Evolutionary conservation across 2,113 vertebrate genomes (phyloP).

Genomic region (Phocoena sinus): DNA sequence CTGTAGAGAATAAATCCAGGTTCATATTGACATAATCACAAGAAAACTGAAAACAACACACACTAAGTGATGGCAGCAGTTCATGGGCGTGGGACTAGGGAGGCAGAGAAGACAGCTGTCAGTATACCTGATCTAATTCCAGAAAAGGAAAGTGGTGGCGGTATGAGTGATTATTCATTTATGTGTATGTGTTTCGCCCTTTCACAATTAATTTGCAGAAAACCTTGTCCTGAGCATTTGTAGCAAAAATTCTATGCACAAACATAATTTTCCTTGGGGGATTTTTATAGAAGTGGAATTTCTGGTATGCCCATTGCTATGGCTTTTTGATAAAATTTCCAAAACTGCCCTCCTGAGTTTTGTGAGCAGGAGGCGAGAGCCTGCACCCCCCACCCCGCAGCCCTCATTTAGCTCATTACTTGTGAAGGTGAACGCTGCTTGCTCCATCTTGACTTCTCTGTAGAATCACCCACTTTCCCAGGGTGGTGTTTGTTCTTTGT

Average conservation of each 20-base stretch:
- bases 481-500: accelerated
- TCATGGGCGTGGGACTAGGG: neutral
- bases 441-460: neutral
- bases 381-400: neutral
- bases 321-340: neutral
- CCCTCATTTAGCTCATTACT: no score
- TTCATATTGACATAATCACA: neutral
- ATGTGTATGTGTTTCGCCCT: neutral
- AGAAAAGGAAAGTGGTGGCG: neutral
- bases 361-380: neutral
- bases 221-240: neutral
- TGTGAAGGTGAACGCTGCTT: neutral
- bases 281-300: neutral
- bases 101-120: neutral
- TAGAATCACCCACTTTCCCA: no score
- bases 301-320: neutral
- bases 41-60: neutral
- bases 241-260: neutral
- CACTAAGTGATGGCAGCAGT: neutral
- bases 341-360: neutral
- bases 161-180: neutral
- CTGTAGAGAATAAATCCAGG: neutral
- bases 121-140: neutral
- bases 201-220: neutral
- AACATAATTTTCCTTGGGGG: neutral